Evolutionary conservation across 2,113 vertebrate species (phyloP), one percentile per base, ranked within the genome.

Genomic region (Sisor rabdophorus): DNA sequence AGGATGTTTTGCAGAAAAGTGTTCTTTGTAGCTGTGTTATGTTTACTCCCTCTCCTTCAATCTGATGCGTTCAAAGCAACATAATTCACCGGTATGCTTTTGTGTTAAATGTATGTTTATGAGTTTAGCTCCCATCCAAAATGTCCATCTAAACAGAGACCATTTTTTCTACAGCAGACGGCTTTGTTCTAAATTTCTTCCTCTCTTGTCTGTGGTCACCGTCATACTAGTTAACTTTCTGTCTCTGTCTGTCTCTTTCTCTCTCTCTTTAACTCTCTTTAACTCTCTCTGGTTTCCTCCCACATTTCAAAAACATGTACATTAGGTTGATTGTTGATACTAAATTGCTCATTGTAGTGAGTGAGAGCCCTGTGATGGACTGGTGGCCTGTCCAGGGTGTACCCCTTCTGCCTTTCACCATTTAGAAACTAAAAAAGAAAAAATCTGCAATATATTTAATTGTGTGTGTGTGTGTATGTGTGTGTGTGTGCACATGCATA

Each of bases 81-180:
- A 70, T 47, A 24, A 70, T 70, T 70, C 67, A 30, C 26, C 17
- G 71, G 55, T 60, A 28, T 55, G 71, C 44, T 30, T 73, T 44
- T 74, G 55, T 74, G 36, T 26, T 48, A 50, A 28, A 50, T 61
- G 56, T 74, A 56, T 74, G 72, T 74, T 74, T 58, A 70, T 1
- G 19, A 70, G 68, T 70, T 70, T 32, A 54, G 50, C 53, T 70
- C 48, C 48, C n/a, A 48, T 67, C 44, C 48, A 4, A 11, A 7
- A 2, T 30, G 24, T 48, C 50, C 19, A 13, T 70, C 48, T 70
- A 70, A 70, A 70, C 48, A 70, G 20, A 53, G 48, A 32, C 13
- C 12, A 13, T 70, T 53, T 40, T 70, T 32, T 54, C 67, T 53
- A 20, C 28, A 30, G 15, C 48, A 19, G 48, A 6, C n/a, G n/a